phyloP scores from a whole-genome alignment of 2,888 invertebrate genomes.

The Lochmaea capreae region DNA sequence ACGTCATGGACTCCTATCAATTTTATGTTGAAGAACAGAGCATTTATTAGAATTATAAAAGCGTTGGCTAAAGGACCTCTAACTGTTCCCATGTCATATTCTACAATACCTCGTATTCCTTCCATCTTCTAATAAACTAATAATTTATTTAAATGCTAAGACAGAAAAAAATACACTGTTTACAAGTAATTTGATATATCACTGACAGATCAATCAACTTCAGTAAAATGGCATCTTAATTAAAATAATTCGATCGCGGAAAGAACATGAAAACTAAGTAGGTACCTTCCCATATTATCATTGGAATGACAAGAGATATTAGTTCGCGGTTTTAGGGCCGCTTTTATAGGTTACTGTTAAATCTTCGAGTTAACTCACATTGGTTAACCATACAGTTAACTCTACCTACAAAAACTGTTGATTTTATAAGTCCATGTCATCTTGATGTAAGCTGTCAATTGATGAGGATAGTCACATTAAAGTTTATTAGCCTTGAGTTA shows the following conservation, averaged over 20 bases:
- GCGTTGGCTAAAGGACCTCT: conserved; percentile 54
- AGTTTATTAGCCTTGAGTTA: too few species aligned
- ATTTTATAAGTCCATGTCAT: too few species aligned
- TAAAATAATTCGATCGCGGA: background rate
- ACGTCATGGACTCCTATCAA: conserved; percentile 48
- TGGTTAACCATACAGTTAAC: too few species aligned
- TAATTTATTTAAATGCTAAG: conserved; percentile 16
- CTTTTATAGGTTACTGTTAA: too few species aligned
- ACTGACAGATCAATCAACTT: conserved; percentile 1
- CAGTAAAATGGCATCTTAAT: background rate
- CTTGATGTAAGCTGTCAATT: too few species aligned
- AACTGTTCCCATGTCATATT: conserved; percentile 49
- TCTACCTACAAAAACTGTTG: too few species aligned
- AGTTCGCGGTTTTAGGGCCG: too few species aligned
- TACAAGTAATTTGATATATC: conserved; percentile 28
- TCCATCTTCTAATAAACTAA: conserved; percentile 17
- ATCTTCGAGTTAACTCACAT: too few species aligned
- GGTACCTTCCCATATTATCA: too few species aligned
- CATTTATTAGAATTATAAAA: conserved; percentile 53
- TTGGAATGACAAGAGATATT: too few species aligned
- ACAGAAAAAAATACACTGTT: background rate
- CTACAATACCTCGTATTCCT: conserved; percentile 43
- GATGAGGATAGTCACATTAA: too few species aligned
- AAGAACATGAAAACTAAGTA: background rate
- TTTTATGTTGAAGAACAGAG: conserved; percentile 53